Conservation (phyloP, 1,140 invertebrate genomes). For the Drosophila ambigua region DNA sequence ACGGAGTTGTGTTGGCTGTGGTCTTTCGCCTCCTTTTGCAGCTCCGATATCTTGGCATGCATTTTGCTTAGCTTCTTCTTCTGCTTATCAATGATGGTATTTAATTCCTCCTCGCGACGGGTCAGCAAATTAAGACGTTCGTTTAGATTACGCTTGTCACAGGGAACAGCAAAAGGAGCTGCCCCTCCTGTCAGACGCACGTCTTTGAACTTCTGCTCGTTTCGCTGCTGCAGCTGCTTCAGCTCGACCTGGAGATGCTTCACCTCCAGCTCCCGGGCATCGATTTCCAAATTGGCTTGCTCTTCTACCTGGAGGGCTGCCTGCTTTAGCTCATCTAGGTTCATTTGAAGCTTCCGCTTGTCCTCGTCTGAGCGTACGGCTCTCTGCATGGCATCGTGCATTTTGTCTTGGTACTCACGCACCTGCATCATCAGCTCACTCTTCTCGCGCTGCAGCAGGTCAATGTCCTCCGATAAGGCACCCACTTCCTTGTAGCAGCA, state of each 20-base stretch:
- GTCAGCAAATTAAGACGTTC: slow-evolving; percentile 66
- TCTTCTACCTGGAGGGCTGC: slow-evolving; percentile 87
- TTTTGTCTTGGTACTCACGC: slow-evolving; percentile 86
- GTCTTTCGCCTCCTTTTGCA: slow-evolving; percentile 59
- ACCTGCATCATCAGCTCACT: slow-evolving; percentile 85
- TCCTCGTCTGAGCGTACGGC: slow-evolving; percentile 86
- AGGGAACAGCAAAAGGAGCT: neutral
- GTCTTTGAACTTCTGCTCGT: slow-evolving; percentile 15
- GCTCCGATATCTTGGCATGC: slow-evolving; percentile 47
- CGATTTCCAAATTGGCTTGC: slow-evolving; percentile 84
- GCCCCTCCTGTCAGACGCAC: slow-evolving; percentile 20
- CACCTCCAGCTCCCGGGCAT: slow-evolving; percentile 67
- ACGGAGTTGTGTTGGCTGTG: slow-evolving; percentile 15
- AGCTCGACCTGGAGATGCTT: slow-evolving; percentile 47
- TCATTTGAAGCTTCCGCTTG: slow-evolving; percentile 86
- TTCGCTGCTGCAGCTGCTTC: slow-evolving; percentile 19
- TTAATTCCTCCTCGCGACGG: slow-evolving; percentile 62
- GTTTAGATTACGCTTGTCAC: slow-evolving; percentile 63
- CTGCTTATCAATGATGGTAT: slow-evolving; percentile 63
- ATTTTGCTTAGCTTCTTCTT: slow-evolving; percentile 66
- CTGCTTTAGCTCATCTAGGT: slow-evolving; percentile 87
- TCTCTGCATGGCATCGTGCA: slow-evolving; percentile 88
- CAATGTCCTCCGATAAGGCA: slow-evolving; percentile 84
- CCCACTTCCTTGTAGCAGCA: slow-evolving; percentile 85
- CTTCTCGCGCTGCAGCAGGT: slow-evolving; percentile 85